Base-by-base conservation (phyloP, 2,797 vertebrate species). In the Helostoma temminkii region DNA sequence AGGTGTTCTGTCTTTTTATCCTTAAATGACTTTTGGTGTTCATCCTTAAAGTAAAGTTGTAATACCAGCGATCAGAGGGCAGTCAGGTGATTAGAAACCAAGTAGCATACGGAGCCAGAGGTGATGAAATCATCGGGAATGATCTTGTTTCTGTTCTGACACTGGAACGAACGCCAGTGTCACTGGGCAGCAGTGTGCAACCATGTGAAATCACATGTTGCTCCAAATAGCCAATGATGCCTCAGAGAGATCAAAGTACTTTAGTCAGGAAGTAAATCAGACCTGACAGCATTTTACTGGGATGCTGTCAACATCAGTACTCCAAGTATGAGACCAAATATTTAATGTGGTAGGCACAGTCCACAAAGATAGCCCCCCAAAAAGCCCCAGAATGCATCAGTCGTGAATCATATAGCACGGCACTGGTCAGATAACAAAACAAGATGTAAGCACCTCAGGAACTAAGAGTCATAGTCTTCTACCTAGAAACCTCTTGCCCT, bases 71-170 rank as follows among this genome's bases (percentile, higher is more conserved):
- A 5, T 28, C 9, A 52, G 47, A 24, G 42, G 21, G 30, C 39
- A 58, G 54, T 58, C 30, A 36, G 32, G 11, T 7, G 49, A 68
- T 18, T 47, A 53, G 43, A 74, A 59, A 54, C 30, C 39, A 16
- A 67, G 68, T 21, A 58, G 34, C 60, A 52, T 14, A 62, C 48
- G 11, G 53, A 47, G 61, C 53, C 39, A 26, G 32, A 7, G 36
- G 54, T 66, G 86, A 83, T 71, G 79, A 83, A 88, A 87, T 72
- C 22, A 0, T 7, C 36, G 30, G n/a, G 21, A 74, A 62, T 46
- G 78, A 71, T 81, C 56, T 45, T 41, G 68, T 82, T 89, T 84
- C 80, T 81, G 76, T 58, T 76, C 58, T 86, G 81, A 86, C 78
- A 74, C 69, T 76, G 80, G 63, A 60, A 56, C 43, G n/a, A 76